phyloP scores from a whole-genome alignment of 1,140 invertebrate species.

The Drosophila sturtevanti region DNA sequence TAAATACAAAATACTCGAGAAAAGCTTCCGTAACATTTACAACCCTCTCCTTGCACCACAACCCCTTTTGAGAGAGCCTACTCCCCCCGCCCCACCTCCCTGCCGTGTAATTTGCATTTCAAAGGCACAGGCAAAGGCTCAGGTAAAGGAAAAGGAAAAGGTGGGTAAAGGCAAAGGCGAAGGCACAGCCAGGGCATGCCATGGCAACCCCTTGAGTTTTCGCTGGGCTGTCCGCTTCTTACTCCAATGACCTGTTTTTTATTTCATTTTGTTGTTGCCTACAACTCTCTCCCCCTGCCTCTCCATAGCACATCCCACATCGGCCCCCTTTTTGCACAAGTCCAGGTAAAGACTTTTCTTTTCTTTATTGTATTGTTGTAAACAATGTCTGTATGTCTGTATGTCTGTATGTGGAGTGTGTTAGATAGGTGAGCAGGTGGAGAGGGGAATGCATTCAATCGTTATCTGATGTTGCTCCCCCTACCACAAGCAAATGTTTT shows the following conservation, averaged over 20 bases:
- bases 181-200: background rate
- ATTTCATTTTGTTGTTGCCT: slow-evolving; percentile 56
- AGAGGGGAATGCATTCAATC: slow-evolving; percentile 63
- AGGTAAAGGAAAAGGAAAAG: no score
- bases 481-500: slow-evolving; percentile 65
- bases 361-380: slow-evolving; percentile 46
- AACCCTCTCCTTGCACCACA: no score
- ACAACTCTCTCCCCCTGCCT: slow-evolving; percentile 11
- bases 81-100: background rate
- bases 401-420: background rate
- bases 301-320: slow-evolving; percentile 6
- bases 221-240: slow-evolving; percentile 45
- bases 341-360: slow-evolving; percentile 44
- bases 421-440: background rate
- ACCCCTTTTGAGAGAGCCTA: background rate
- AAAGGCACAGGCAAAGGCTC: slow-evolving; percentile 48
- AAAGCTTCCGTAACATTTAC: slow-evolving; percentile 53
- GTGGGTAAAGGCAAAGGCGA: slow-evolving; percentile 69
- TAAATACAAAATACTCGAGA: slow-evolving; percentile 75
- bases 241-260: slow-evolving; percentile 79
- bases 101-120: slow-evolving; percentile 74
- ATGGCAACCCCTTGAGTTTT: slow-evolving; percentile 7
- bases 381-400: slow-evolving; percentile 8
- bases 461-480: slow-evolving; percentile 67
- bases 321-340: background rate